Evolutionary conservation across 2,888 invertebrate genomes (phyloP), one percentile per base, ranked within the genome.

Genomic region (Phragmatobia fuliginosa): DNA sequence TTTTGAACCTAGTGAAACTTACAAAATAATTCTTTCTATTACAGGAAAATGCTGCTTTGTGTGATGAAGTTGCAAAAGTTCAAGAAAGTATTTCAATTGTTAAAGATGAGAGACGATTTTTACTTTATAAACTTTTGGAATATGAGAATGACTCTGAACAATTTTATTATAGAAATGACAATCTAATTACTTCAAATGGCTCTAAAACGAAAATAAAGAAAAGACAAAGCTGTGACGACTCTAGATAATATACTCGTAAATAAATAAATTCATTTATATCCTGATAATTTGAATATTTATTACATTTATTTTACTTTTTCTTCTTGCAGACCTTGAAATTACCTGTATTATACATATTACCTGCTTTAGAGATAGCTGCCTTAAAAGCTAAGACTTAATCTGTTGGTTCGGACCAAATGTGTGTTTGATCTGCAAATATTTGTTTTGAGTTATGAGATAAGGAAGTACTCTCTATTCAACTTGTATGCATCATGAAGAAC

Each of bases 31-130:
- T 14, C 25, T 49, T 18, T 49, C 8, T 64, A 33, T 84, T 83
- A 59, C 83, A 98, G 98, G 98, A 98, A 94, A 98, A 98, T 94
- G 97, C 97, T 67, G 97, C 97, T 8, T 90, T 98, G 4, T 98
- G 98, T 90, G 99, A 99, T 94, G 98, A 98, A 95, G 97, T 98
- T 25, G 97, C 97, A 0, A 96, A 97, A 89, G 96, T 97, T 75
- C 98, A 99, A 91, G 97, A 98, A 83, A 97, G 97, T 88, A 96
- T 98, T 64, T 91, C 97, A 36, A 96, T 97, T 67, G 97, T 97
- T 0, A 97, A 97, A 86, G 98, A 98, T 87, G 98, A 99, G 90
- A 95, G 98, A 74, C 96, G 97, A 78, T 98, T 97, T 90, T 92
- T 99, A 60, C 93, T 98, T 38, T 96, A 97, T 76, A 98, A 98